Base-by-base conservation (phyloP, 1,140 invertebrate genomes). In the Hyles vespertilio region DNA sequence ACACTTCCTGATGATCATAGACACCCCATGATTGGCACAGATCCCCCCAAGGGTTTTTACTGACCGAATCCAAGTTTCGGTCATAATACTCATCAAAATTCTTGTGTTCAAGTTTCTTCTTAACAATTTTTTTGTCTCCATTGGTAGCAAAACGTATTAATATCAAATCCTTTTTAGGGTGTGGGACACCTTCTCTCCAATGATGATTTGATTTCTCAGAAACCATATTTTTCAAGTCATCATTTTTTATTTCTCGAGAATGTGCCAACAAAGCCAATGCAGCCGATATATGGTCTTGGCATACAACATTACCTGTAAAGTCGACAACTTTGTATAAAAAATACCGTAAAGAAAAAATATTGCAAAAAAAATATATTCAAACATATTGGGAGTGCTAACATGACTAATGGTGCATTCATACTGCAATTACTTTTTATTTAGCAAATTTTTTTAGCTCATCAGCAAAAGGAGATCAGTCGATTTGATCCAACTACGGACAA, bases 11-110 rank as follows among this genome's bases (percentile, higher is more conserved):
- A 40, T 90, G 84, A 61, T 93, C 92, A 81, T 93, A 91, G 32
- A 91, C 77, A 40, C 93, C 92, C 93, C 94, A 94, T 59, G 90
- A 92, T 66, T 91, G 89, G 44, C 93, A 93, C 47, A 95, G 89
- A 56, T 91, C 90, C 49, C 93, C 93, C 93, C 94, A 95, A 1
- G 94, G 94, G 89, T 95, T 95, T 79, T 93, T 93, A 8, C 64
- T 70, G 32, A 67, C 61, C 54, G 72, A 77, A 53, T 79, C 74
- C 55, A 84, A 65, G 56, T 62, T 76, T n/a, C 82, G 67, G 51
- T 87, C 84, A 64, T 83, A 79, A 65, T 86, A 84, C 44, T 84
- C 70, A 52, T 88, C 78, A 74, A 87, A 92, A 40, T 91, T 91
- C 59, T 94, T 93, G 63, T 90, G 91, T 71, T 95, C 94, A 58